These are phyloP conservation scores for Catocala nupta DNA, from an alignment of 2,888 invertebrate species.

Conservation along the genomic window DNA sequence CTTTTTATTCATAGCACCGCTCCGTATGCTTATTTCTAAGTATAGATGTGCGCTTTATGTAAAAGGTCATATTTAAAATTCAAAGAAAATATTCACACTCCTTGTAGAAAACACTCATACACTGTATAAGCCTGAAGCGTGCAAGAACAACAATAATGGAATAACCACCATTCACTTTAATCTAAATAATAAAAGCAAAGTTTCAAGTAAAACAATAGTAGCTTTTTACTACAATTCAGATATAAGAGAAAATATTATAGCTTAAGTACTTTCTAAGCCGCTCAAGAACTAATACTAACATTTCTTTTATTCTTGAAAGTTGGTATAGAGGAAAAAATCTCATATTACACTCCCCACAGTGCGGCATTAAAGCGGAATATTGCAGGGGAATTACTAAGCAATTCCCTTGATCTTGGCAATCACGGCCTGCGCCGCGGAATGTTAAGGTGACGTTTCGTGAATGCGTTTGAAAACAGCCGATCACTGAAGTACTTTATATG, in stretches of 20 bases:
- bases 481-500: too few relatives aligned
- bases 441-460: slow-evolving; percentile 25
- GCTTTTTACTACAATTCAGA: not conserved
- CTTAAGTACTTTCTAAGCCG: not conserved
- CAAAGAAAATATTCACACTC: too few relatives aligned
- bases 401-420: slow-evolving; percentile 58
- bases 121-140: too few relatives aligned
- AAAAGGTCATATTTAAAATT: too few relatives aligned
- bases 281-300: slow-evolving; percentile 14
- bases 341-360: slow-evolving; percentile 48
- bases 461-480: slow-evolving; percentile 1
- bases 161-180: too few relatives aligned
- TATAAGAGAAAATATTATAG: slow-evolving; percentile 7
- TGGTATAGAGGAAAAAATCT: slow-evolving; percentile 36
- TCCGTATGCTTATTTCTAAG: too few relatives aligned
- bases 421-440: slow-evolving; percentile 49
- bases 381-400: slow-evolving; percentile 60
- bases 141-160: too few relatives aligned
- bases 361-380: slow-evolving; percentile 55
- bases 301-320: slow-evolving; percentile 25
- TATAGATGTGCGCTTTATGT: too few relatives aligned
- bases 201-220: slow-evolving; percentile 5
- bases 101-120: too few relatives aligned
- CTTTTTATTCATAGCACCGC: too few relatives aligned
- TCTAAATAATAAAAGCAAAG: not conserved